phyloP scores from a whole-genome alignment of 2,113 vertebrate species.

The Hippocampus guttulatus region DNA sequence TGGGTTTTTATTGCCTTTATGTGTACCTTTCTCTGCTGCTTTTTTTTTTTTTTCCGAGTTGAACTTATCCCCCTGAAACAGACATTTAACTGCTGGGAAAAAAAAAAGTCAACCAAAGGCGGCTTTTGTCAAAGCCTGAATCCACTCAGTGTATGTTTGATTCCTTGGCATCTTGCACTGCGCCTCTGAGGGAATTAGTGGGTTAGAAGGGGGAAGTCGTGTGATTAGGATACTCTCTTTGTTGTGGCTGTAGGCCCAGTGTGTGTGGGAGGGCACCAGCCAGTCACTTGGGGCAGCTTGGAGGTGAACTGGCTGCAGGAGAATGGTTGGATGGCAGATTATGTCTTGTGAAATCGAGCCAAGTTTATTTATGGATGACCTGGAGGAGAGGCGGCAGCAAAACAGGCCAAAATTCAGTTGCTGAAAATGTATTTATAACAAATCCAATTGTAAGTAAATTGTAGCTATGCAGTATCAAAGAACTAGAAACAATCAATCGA shows the following conservation, averaged over 20 bases:
- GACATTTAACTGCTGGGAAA: constrained; percentile 12
- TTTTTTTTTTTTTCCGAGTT: neutral
- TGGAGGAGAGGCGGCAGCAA: neutral
- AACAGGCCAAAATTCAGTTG: neutral
- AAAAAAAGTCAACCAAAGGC: constrained; percentile 17
- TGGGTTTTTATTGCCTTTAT: neutral
- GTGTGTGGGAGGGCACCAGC: constrained; percentile 55
- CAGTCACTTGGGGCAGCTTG: constrained; percentile 37
- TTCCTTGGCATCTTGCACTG: constrained; percentile 11
- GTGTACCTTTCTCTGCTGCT: constrained; percentile 4
- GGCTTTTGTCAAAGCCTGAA: constrained; percentile 31
- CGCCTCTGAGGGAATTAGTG: constrained; percentile 27
- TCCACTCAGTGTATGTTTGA: constrained; percentile 15
- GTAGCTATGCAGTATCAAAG: neutral
- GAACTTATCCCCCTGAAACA: constrained; percentile 11
- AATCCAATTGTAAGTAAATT: neutral
- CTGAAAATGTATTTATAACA: neutral
- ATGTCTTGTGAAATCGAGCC: neutral
- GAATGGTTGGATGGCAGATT: constrained; percentile 25
- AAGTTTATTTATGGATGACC: constrained; percentile 1
- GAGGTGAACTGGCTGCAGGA: constrained; percentile 27
- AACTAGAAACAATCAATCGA: neutral
- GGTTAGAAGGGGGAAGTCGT: constrained; percentile 46
- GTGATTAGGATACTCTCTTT: constrained; percentile 40
- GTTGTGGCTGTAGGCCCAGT: constrained; percentile 48